Evolutionary conservation across 2,113 vertebrate species (phyloP), one percentile per base, ranked within the genome.

Genomic region (Perognathus longimembris): DNA sequence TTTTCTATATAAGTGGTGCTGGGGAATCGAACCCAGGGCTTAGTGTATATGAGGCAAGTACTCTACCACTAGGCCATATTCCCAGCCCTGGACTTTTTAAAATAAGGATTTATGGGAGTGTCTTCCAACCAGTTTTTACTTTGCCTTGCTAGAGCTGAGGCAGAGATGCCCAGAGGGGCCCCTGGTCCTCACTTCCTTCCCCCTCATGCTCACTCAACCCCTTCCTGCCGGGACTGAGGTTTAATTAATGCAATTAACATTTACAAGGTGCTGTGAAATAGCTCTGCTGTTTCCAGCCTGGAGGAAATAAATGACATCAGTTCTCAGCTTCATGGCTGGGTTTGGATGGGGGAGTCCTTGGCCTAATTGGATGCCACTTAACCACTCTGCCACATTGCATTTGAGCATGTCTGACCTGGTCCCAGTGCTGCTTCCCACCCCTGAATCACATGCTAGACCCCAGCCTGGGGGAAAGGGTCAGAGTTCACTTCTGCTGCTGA

Each of bases 401-500:
- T 93, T 96, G 86, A 70, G 89, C 71, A 96, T n/a, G 36, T 90
- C 88, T 96, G 96, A 95, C 96, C 94, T 96, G 94, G 61, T 97
- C 78, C 78, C 54, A 5, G 18, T 7, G 4, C 15, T 50, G 38
- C 30, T 92, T 78, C 61, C 40, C 26, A 64, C n/a, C 86, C 45
- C 6, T 2, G 40, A 85, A 7, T 92, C 87, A 90, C 17, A 5
- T 67, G 89, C 34, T 63, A 12, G 57, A 82, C 70, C 82, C 82
- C n/a, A 80, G n/a, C 74, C 66, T 85, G n/a, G 71, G 64, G 81
- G 85, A 66, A 85, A 83, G 66, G 90, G 88, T 91, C 74, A 95
- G n/a, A 92, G 92, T 45, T 95, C 82, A 75, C 74, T 24, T 40
- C 1, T 40, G 21, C 34, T 89, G 61, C 34, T 0, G 0, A 91